These are phyloP conservation scores for Synergus japonicus DNA, from an alignment of 2,888 invertebrate species.

Conservation along the genomic window DNA sequence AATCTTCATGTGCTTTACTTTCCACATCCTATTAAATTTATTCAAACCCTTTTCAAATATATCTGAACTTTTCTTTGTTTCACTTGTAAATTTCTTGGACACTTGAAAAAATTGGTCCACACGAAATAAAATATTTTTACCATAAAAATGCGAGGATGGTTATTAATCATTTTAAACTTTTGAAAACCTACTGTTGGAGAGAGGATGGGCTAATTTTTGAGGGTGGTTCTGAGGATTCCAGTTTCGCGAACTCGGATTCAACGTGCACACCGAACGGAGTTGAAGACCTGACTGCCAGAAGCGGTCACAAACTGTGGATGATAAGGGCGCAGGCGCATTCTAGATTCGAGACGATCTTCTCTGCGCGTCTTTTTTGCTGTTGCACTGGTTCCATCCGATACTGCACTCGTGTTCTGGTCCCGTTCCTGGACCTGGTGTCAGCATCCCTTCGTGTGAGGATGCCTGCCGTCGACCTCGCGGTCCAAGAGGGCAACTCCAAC, in stretches of 20 bases:
- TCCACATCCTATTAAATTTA: not conserved
- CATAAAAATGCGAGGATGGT: not conserved
- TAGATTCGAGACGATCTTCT: constrained; percentile 47
- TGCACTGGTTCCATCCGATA: constrained; percentile 44
- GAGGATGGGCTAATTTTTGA: not conserved
- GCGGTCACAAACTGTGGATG: constrained; percentile 61
- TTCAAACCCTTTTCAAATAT: not conserved
- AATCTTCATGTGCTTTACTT: not conserved
- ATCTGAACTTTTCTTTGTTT: not conserved
- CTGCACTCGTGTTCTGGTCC: constrained; percentile 37
- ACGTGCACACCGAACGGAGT: constrained; percentile 73
- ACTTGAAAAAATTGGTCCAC: not conserved
- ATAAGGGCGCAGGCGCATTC: constrained; percentile 56
- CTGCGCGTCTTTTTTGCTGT: constrained; percentile 46
- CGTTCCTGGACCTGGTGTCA: constrained; percentile 40
- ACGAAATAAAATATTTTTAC: not conserved
- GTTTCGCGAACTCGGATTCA: constrained; percentile 36
- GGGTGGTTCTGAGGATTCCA: constrained; percentile 12
- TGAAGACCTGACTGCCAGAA: constrained; percentile 74
- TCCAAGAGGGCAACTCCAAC: not conserved
- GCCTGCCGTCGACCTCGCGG: not conserved
- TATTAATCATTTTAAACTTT: not conserved
- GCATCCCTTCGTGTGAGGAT: constrained; percentile 25
- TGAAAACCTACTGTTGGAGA: not conserved
- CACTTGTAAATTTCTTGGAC: not conserved